Conservation (phyloP, 2,797 vertebrate genomes). For the Phoeniculus purpureus region DNA sequence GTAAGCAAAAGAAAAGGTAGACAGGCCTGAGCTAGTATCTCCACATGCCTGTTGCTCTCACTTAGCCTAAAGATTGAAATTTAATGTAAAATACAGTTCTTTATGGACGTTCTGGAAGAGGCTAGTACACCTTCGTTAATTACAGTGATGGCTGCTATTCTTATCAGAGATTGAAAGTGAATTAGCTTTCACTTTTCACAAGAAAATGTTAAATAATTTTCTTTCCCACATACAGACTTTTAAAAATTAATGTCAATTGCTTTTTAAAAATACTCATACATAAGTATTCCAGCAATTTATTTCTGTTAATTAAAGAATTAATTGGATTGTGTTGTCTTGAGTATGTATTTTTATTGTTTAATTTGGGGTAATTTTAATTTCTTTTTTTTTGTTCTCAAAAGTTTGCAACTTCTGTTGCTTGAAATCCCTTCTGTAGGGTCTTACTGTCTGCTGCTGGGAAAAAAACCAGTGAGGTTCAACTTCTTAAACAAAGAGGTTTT, state of each 20-base stretch:
- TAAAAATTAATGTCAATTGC: not conserved
- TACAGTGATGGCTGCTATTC: not conserved
- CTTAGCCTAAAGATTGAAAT: not conserved
- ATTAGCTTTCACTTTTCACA: not conserved
- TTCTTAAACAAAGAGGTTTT: not conserved
- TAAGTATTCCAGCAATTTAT: not conserved
- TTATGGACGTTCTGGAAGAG: not conserved
- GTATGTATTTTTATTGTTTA: not conserved
- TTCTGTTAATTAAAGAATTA: not conserved
- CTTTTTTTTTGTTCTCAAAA: not conserved
- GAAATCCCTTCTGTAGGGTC: not conserved
- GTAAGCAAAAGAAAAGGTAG: conserved; percentile 1
- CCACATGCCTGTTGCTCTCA: not conserved
- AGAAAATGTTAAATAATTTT: not conserved
- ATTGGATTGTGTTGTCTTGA: not conserved
- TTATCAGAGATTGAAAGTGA: not conserved
- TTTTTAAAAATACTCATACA: not conserved
- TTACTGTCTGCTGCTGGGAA: not conserved
- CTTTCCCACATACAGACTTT: not conserved
- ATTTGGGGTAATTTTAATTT: not conserved
- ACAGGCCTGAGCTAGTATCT: not conserved
- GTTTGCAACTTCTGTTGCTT: not conserved
- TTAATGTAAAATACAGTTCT: not conserved
- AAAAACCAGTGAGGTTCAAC: not conserved
- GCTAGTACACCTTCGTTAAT: not conserved